Percentiles rank a stretch among this genome's conserved stretches.
These are phyloP conservation scores for Rhinolophus sinicus DNA, from an alignment of 2,113 vertebrate species.

Conservation along the genomic window DNA sequence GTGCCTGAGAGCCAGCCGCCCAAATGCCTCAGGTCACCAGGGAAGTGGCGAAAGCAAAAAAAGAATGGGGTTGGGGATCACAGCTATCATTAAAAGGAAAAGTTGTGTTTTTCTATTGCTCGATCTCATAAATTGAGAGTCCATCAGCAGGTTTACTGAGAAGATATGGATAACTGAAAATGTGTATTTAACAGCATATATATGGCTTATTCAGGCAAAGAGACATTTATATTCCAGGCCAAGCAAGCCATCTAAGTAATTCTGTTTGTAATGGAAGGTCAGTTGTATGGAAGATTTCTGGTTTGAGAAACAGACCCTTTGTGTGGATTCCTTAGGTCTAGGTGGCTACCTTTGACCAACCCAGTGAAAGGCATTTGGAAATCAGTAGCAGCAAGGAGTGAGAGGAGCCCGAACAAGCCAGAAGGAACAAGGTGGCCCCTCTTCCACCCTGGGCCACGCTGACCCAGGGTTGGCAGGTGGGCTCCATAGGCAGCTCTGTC, in stretches of 20 bases:
- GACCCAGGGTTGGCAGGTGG: neutral
- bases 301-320: neutral
- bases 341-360: neutral
- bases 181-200: neutral
- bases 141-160: neutral
- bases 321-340: conserved; percentile 8
- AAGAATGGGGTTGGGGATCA: neutral
- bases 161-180: neutral
- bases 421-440: neutral
- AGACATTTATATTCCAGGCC: conserved; percentile 48
- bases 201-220: conserved; percentile 78
- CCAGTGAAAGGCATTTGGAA: neutral
- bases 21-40: neutral
- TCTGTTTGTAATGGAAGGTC: neutral
- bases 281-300: neutral
- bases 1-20: neutral
- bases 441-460: neutral
- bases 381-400: neutral
- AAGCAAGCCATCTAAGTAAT: neutral
- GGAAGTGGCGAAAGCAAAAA: neutral
- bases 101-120: conserved; percentile 57
- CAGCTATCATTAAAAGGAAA: neutral
- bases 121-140: neutral
- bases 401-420: no score
- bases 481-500: neutral